A percentile compares a stretch with the other conserved stretches of the same genome.
These are phyloP conservation scores for Rhopalosiphum nymphaeae DNA, from an alignment of 2,888 invertebrate genomes.

Conservation along the genomic window DNA sequence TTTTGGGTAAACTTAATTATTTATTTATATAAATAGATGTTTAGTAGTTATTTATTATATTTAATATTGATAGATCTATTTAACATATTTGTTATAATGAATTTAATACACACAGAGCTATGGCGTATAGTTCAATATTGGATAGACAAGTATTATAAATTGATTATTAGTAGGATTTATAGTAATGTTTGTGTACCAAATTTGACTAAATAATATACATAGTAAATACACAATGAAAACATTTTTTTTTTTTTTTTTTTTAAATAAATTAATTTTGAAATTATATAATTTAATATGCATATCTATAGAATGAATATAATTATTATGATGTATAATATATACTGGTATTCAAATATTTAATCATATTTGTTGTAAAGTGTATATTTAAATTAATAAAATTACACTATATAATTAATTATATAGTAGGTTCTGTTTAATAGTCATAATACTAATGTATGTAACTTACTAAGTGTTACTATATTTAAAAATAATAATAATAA, in stretches of 20 bases:
- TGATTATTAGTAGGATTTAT: background rate
- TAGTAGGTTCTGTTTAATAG: background rate
- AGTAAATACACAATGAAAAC: slow-evolving; percentile 28
- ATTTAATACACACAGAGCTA: background rate
- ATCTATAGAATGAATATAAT: background rate
- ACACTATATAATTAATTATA: background rate
- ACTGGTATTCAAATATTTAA: background rate
- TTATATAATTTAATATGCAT: background rate
- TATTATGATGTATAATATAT: background rate
- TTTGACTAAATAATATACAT: slow-evolving; percentile 39
- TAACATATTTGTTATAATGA: background rate
- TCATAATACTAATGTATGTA: background rate
- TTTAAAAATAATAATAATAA: background rate
- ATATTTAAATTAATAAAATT: background rate
- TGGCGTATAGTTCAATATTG: background rate
- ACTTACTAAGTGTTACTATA: background rate
- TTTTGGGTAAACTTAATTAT: background rate
- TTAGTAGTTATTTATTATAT: background rate
- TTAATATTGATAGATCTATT: background rate
- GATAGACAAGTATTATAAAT: background rate
- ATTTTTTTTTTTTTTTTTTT: background rate
- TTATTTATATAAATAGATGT: background rate
- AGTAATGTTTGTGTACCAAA: slow-evolving; percentile 61
- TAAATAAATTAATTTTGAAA: slow-evolving; percentile 15
- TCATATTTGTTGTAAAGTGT: background rate